Conservation (phyloP, 64 coral and sea anemone species). For the Actinia tenebrosa region DNA sequence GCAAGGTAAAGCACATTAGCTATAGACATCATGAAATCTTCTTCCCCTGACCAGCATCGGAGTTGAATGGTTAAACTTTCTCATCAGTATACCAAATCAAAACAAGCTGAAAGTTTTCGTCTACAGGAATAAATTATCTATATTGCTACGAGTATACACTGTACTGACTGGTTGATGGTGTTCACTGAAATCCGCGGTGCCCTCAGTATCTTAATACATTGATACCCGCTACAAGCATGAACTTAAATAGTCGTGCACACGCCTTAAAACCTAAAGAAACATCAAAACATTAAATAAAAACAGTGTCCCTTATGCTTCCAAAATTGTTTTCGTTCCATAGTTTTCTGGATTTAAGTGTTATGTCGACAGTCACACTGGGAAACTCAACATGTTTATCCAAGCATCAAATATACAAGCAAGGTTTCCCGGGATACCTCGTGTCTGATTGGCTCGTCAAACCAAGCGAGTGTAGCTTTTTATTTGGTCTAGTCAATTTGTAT, state of each 20-base stretch:
- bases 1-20: neutral
- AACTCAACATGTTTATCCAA: neutral
- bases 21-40: neutral
- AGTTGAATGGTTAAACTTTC: neutral
- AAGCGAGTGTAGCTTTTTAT: slow-evolving; percentile 5
- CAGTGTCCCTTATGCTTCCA: neutral
- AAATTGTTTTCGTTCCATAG: neutral
- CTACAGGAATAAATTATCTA: too few species aligned
- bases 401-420: slow-evolving; percentile 16
- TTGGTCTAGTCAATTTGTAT: neutral
- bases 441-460: neutral
- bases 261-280: neutral
- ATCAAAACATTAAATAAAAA: neutral
- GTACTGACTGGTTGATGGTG: too few species aligned
- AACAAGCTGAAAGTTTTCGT: neutral
- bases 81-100: neutral
- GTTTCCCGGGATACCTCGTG: neutral
- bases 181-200: too few species aligned
- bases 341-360: neutral
- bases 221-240: neutral
- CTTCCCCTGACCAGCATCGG: neutral
- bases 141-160: too few species aligned
- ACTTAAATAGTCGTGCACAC: neutral
- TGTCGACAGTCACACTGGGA: neutral
- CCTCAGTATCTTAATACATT: neutral